Evolutionary conservation across 2,797 vertebrate species (phyloP).

Genomic region (Darevskia nairensis): DNA sequence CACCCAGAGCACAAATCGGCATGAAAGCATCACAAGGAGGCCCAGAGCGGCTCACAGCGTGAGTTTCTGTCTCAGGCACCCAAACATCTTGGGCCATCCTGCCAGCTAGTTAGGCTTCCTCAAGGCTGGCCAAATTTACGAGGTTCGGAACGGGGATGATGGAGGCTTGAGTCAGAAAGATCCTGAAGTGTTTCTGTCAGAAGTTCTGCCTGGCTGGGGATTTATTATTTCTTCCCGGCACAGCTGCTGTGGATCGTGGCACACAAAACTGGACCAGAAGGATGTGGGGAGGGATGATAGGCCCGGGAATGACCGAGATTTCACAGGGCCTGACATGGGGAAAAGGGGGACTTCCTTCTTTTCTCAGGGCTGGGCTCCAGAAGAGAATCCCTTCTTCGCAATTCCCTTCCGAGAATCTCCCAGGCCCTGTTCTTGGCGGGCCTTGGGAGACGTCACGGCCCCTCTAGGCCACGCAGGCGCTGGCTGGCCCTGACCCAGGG

Average conservation of each 20-base stretch:
- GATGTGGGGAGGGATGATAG: not conserved
- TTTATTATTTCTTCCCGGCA: not conserved
- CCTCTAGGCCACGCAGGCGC: not conserved
- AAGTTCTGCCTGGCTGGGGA: not conserved
- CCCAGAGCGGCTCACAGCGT: too few relatives aligned
- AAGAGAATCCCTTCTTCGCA: not conserved
- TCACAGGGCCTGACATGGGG: not conserved
- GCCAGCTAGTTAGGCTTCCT: too few relatives aligned
- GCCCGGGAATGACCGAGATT: not conserved
- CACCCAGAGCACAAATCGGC: too few relatives aligned
- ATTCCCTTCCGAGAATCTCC: conserved; percentile 4
- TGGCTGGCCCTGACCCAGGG: not conserved
- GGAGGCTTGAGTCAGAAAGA: not conserved
- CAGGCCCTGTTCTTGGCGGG: not conserved
- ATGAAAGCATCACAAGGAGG: too few relatives aligned
- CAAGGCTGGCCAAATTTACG: too few relatives aligned
- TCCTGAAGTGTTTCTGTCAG: not conserved
- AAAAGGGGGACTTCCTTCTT: too few relatives aligned
- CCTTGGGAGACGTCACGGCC: conserved; percentile 6
- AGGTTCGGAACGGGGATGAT: too few relatives aligned
- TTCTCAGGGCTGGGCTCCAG: not conserved
- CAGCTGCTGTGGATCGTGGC: too few relatives aligned
- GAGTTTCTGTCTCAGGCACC: too few relatives aligned
- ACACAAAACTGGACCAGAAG: not conserved
- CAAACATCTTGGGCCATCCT: too few relatives aligned